These are phyloP conservation scores for Phrynocephalus vlangalii DNA, from an alignment of 2,797 vertebrate species.

Conservation along the genomic window DNA sequence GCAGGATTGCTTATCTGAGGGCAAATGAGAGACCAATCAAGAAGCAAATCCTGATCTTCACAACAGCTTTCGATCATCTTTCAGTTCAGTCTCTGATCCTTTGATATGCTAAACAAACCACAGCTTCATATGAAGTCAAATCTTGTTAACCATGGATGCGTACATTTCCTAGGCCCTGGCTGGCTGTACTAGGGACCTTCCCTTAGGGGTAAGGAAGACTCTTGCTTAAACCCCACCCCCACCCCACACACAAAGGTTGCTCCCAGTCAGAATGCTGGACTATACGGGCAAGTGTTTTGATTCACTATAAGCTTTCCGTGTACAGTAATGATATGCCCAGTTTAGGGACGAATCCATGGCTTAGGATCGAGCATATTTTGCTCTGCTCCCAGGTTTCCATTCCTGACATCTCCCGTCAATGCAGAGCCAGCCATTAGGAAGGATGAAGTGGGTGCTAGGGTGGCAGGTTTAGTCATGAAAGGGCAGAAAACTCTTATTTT, in stretches of 20 bases:
- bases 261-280: background rate
- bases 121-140: background rate
- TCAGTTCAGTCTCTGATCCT: background rate
- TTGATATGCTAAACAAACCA: background rate
- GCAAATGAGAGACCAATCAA: background rate
- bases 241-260: background rate
- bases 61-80: slow-evolving; percentile 9
- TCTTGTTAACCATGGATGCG: background rate
- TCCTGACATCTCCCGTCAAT: background rate
- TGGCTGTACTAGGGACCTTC: too few relatives aligned
- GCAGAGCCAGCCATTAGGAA: background rate
- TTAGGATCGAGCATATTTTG: background rate
- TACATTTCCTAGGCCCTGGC: background rate
- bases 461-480: background rate
- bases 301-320: background rate
- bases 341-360: too few relatives aligned
- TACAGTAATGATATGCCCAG: too few relatives aligned
- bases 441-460: background rate
- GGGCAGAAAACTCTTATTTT: too few relatives aligned
- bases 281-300: background rate
- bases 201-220: background rate
- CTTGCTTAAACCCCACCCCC: too few relatives aligned
- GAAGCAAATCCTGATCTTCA: background rate
- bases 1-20: background rate
- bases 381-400: background rate